phyloP scores from a whole-genome alignment of 2,888 invertebrate species.

The Rhagophthalmus giganteus region DNA sequence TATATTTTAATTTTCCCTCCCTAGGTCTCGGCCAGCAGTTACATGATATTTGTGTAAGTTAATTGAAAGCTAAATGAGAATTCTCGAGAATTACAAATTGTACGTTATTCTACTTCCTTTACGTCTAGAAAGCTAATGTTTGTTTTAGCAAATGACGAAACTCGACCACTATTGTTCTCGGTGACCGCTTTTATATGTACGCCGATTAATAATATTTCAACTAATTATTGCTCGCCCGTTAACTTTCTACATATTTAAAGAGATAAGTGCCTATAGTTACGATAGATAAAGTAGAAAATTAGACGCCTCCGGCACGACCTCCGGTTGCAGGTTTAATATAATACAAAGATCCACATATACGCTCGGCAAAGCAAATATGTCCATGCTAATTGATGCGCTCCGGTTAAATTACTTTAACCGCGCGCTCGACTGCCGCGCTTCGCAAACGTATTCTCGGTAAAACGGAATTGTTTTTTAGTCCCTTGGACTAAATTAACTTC shows the following conservation, averaged over 20 bases:
- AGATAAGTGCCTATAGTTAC: background rate
- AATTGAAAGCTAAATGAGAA: slow-evolving; percentile 39
- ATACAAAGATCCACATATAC: background rate
- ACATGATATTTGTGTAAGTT: slow-evolving; percentile 37
- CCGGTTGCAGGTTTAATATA: background rate
- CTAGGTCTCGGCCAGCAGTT: slow-evolving; percentile 14
- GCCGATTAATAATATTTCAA: too few species aligned
- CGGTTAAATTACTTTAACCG: background rate
- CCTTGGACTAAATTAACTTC: background rate
- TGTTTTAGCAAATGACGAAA: slow-evolving; percentile 36
- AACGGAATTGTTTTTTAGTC: background rate
- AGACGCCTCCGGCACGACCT: background rate
- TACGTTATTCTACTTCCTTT: slow-evolving; percentile 26
- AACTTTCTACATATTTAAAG: background rate
- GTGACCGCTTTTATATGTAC: slow-evolving; percentile 14
- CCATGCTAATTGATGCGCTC: background rate
- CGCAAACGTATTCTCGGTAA: background rate
- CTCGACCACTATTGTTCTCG: slow-evolving; percentile 30
- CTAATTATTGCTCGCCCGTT: too few species aligned
- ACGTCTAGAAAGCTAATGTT: slow-evolving; percentile 38
- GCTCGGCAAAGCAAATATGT: background rate
- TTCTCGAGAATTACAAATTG: slow-evolving; percentile 31
- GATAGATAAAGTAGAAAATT: too few species aligned
- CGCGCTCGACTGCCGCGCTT: too few species aligned
- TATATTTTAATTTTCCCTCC: slow-evolving; percentile 27